Evolutionary conservation across 2,888 invertebrate species (phyloP).

Genomic region (Cacoxenus indagator): DNA sequence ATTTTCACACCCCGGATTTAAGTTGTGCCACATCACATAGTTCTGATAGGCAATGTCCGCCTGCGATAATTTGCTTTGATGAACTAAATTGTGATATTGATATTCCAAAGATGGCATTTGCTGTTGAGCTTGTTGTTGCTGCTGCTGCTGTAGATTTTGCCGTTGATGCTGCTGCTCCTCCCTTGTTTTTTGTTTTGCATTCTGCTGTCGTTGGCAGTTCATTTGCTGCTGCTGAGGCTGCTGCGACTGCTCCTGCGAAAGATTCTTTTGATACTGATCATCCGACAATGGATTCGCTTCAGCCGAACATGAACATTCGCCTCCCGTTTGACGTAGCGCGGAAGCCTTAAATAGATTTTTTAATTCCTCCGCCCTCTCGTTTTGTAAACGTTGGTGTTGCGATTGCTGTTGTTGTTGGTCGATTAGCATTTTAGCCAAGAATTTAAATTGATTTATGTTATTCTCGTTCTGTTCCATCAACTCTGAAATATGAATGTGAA

Average conservation of each 20-base stretch:
- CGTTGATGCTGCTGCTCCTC: background rate
- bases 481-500: conserved; percentile 38
- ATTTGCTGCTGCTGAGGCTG: conserved; percentile 22
- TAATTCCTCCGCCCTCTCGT: conserved; percentile 38
- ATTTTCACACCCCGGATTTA: background rate
- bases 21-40: conserved; percentile 9
- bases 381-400: background rate
- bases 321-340: background rate
- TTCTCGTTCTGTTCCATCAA: conserved; percentile 42
- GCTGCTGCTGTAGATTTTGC: background rate
- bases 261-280: too few species aligned
- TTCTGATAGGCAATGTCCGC: conserved; percentile 4
- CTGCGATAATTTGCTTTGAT: background rate
- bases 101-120: conserved; percentile 29
- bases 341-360: conserved; percentile 28
- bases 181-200: background rate
- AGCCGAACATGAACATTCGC: too few species aligned
- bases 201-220: conserved; percentile 11
- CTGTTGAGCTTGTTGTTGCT: background rate
- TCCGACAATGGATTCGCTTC: too few species aligned
- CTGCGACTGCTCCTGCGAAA: too few species aligned
- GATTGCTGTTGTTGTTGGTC: conserved; percentile 28
- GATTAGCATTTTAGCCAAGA: conserved; percentile 55
- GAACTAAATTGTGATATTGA: background rate
- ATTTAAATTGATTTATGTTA: conserved; percentile 54